Conservation (phyloP, 2,888 invertebrate species). For the Tetramorium bicarinatum region DNA sequence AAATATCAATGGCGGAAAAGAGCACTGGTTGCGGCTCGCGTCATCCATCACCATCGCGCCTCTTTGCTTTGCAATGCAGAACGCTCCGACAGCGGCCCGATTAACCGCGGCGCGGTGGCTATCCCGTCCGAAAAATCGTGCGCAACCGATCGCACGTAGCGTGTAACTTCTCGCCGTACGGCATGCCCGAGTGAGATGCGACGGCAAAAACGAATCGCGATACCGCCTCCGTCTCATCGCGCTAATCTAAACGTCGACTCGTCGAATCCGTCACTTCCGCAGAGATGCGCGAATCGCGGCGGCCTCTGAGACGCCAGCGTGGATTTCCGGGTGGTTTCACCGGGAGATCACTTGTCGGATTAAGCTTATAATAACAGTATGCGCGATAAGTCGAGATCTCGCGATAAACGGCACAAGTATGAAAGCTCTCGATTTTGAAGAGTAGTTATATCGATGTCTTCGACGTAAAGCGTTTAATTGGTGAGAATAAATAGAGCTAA, state of each 20-base stretch:
- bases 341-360: constrained; percentile 41
- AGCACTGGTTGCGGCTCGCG: constrained; percentile 14
- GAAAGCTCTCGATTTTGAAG: constrained; percentile 26
- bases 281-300: background rate
- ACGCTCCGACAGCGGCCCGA: background rate
- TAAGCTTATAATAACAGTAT: constrained; percentile 32
- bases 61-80: constrained; percentile 62
- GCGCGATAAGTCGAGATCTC: constrained; percentile 11
- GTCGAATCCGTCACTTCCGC: constrained; percentile 63
- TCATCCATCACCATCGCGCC: constrained; percentile 21
- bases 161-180: background rate
- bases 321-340: constrained; percentile 10
- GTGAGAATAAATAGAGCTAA: constrained; percentile 17
- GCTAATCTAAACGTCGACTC: constrained; percentile 73
- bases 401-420: background rate
- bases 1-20: constrained; percentile 67
- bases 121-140: constrained; percentile 30
- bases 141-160: constrained; percentile 1
- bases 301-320: background rate
- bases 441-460: background rate
- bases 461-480: constrained; percentile 18
- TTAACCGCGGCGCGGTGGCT: background rate
- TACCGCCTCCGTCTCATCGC: constrained; percentile 4
- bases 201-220: background rate
- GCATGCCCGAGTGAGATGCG: background rate